Evolutionary conservation across 2,797 vertebrate species (phyloP).

Genomic region (Alosa sapidissima): DNA sequence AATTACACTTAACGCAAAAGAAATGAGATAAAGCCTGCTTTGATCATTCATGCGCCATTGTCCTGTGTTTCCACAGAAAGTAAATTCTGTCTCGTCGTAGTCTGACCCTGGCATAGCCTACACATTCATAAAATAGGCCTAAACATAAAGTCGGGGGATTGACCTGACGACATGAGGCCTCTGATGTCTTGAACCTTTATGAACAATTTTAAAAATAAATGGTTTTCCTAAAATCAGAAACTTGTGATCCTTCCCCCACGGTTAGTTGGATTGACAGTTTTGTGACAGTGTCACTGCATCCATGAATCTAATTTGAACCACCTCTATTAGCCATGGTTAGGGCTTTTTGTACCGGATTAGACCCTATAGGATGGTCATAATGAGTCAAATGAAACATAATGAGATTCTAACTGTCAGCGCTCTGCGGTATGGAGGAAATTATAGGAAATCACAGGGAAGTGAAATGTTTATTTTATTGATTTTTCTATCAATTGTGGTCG

Average conservation of each 20-base stretch:
- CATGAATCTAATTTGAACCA: constrained; percentile 41
- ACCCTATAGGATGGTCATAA: constrained; percentile 45
- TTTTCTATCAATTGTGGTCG: constrained; percentile 41
- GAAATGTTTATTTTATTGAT: constrained; percentile 39
- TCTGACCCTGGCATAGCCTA: constrained; percentile 22
- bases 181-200: constrained; percentile 34
- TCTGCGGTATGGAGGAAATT: constrained; percentile 47
- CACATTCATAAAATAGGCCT: constrained; percentile 34
- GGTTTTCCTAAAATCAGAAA: constrained; percentile 39
- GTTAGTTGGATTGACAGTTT: constrained; percentile 34
- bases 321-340: constrained; percentile 34
- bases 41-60: constrained; percentile 36
- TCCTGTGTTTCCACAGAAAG: not conserved
- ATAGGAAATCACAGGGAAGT: constrained; percentile 50
- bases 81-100: constrained; percentile 23
- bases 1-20: constrained; percentile 51
- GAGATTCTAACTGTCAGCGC: constrained; percentile 46
- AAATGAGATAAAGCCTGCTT: constrained; percentile 54
- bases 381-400: constrained; percentile 53
- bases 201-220: constrained; percentile 50
- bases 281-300: constrained; percentile 22
- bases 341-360: constrained; percentile 37
- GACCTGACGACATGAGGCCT: not conserved
- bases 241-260: constrained; percentile 35
- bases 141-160: constrained; percentile 34